These are phyloP conservation scores for Armadillidium nasatum DNA, from an alignment of 1,140 invertebrate species.

Conservation along the genomic window DNA sequence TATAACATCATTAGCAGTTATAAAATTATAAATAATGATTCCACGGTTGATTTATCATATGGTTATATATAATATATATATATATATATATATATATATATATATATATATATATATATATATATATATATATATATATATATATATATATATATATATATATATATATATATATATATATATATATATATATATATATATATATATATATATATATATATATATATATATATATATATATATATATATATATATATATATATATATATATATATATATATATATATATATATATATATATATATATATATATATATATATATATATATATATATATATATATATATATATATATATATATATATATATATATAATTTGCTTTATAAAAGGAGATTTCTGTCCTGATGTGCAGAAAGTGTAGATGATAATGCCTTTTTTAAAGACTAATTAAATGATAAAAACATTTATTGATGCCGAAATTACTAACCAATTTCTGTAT, in stretches of 20 bases:
- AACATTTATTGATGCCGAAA: no score
- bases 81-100: conserved; percentile 33
- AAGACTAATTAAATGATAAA: no score
- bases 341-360: conserved; percentile 32
- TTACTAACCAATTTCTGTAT: no score
- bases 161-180: conserved; percentile 34
- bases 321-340: conserved; percentile 23
- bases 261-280: conserved; percentile 23
- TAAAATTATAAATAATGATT: no score
- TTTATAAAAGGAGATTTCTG: no score
- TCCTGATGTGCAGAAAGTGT: no score
- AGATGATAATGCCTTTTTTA: no score
- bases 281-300: background rate
- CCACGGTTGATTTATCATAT: no score
- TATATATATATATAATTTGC: conserved; percentile 32
- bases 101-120: conserved; percentile 32
- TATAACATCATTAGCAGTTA: no score
- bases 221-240: conserved; percentile 24
- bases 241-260: conserved; percentile 27
- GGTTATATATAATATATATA: background rate
- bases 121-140: conserved; percentile 29
- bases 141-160: conserved; percentile 33
- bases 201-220: conserved; percentile 34
- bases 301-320: background rate
- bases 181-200: conserved; percentile 32